These are phyloP conservation scores for Pseudorasbora parva DNA, from an alignment of 2,113 vertebrate genomes.

Conservation along the genomic window DNA sequence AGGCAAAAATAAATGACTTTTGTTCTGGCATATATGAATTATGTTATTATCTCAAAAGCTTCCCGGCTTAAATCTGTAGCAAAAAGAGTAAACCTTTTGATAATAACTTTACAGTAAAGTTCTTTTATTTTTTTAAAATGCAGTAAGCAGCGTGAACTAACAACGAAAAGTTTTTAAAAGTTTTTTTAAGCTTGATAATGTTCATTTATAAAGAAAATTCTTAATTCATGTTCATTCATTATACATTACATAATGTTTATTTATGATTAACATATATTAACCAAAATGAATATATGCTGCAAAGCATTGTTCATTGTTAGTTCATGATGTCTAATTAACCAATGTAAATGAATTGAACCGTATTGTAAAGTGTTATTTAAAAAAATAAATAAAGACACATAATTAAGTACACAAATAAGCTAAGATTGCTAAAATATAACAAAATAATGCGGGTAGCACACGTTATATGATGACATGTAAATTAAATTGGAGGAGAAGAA, in stretches of 20 bases:
- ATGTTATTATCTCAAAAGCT: background rate
- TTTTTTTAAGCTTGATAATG: background rate
- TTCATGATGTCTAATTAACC: background rate
- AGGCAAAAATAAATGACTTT: constrained; percentile 11
- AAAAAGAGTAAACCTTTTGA: background rate
- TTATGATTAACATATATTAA: no score
- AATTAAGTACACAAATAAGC: background rate
- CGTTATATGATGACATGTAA: background rate
- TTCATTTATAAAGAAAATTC: no score
- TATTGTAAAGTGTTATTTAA: no score
- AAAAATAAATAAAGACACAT: no score
- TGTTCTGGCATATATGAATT: constrained; percentile 13
- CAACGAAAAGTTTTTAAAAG: no score
- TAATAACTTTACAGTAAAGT: background rate
- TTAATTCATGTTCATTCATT: no score
- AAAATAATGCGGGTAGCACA: no score
- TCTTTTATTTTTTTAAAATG: background rate
- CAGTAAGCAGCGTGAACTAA: background rate
- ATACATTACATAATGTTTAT: background rate
- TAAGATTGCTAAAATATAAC: background rate
- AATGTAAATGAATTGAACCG: no score
- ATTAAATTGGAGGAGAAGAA: background rate
- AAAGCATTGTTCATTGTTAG: background rate
- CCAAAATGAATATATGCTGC: background rate
- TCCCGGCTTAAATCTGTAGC: background rate